Conservation (phyloP, 1,140 invertebrate genomes). For the Euschistus heros region DNA sequence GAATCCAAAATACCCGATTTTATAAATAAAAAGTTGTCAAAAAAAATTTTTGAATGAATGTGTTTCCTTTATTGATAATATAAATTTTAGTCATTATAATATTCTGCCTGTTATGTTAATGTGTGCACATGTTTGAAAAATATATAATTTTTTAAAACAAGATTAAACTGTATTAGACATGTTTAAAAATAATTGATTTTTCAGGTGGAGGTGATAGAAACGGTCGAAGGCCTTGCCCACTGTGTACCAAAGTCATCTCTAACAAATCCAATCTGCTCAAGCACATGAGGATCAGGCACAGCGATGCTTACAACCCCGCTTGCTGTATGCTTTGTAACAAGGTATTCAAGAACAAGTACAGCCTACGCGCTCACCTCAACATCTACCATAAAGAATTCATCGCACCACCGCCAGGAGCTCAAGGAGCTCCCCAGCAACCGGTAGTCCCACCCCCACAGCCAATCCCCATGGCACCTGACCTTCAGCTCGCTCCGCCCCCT, state of each 20-base stretch:
- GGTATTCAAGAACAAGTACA: conserved; percentile 59
- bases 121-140: too few relatives aligned
- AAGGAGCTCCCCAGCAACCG: neutral
- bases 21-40: too few relatives aligned
- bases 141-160: too few relatives aligned
- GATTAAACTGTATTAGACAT: too few relatives aligned
- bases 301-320: conserved; percentile 33
- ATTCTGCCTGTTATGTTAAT: too few relatives aligned
- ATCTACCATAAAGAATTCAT: conserved; percentile 34
- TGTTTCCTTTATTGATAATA: too few relatives aligned
- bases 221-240: conserved; percentile 34
- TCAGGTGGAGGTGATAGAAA: conserved; percentile 24
- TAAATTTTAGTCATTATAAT: too few relatives aligned
- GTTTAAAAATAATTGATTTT: neutral
- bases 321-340: conserved; percentile 52
- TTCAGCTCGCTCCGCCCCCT: neutral
- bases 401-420: neutral
- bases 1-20: too few relatives aligned
- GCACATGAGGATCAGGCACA: conserved; percentile 37
- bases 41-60: too few relatives aligned
- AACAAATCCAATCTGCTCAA: conserved; percentile 38
- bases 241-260: conserved; percentile 38
- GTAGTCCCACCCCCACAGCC: neutral
- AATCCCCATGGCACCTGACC: neutral
- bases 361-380: conserved; percentile 44